Evolutionary conservation across 2,888 invertebrate species (phyloP).

Genomic region (Hyles lineata): DNA sequence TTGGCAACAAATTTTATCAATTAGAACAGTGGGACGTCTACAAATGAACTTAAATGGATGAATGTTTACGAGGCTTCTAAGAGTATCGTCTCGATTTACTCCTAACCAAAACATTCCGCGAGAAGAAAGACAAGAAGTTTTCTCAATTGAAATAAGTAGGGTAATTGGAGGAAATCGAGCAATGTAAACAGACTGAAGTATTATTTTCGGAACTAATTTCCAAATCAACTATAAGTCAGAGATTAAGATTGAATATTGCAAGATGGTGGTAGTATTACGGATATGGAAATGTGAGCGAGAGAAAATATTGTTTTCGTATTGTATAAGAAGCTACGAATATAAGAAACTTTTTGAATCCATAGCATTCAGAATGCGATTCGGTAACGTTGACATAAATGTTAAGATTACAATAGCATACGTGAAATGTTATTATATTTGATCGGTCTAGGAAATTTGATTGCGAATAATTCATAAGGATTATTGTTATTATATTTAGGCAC

Average conservation of each 20-base stretch:
- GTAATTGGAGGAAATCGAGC: conserved; percentile 24
- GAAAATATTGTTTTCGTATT: too few relatives aligned
- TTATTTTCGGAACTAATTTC: background rate
- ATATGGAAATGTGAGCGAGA: background rate
- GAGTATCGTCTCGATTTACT: conserved; percentile 26
- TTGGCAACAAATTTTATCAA: conserved; percentile 30
- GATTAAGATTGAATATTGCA: too few relatives aligned
- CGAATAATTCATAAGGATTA: too few relatives aligned
- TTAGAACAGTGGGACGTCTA: conserved; percentile 28
- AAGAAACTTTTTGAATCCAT: too few relatives aligned
- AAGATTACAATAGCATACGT: too few relatives aligned
- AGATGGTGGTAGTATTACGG: background rate
- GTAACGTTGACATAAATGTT: too few relatives aligned
- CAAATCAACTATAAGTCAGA: background rate
- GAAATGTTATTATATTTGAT: too few relatives aligned
- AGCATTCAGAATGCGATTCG: too few relatives aligned
- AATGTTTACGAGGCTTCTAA: conserved; percentile 26
- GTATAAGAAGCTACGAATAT: too few relatives aligned
- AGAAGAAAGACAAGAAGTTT: conserved; percentile 26
- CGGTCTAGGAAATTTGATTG: too few relatives aligned
- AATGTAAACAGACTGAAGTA: background rate
- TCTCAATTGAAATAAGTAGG: conserved; percentile 24
- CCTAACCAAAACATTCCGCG: conserved; percentile 30
- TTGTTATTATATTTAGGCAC: too few relatives aligned
- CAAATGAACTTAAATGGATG: conserved; percentile 29